Evolutionary conservation across 2,113 vertebrate species (phyloP).

Genomic region (Labeo rohita): DNA sequence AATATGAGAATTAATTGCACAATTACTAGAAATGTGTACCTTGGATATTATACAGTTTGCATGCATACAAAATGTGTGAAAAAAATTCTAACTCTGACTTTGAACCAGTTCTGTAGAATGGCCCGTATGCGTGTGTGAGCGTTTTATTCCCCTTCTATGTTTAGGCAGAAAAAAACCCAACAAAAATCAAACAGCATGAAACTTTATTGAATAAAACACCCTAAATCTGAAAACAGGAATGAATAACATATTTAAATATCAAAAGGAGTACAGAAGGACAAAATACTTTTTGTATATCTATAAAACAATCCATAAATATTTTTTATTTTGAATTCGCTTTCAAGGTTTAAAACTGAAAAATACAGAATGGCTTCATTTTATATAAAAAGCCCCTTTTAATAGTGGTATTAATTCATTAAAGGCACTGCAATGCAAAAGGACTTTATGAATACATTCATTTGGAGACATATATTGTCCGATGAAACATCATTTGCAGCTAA

Average conservation of each 20-base stretch:
- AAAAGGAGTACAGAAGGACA: slow-evolving; percentile 16
- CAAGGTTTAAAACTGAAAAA: slow-evolving; percentile 27
- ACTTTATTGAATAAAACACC: slow-evolving; percentile 48
- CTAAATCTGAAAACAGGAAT: slow-evolving; percentile 30
- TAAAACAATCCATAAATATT: slow-evolving; percentile 15
- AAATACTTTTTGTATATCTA: slow-evolving; percentile 7
- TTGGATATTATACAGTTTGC: too few species aligned
- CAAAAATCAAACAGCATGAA: slow-evolving; percentile 22
- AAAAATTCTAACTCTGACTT: too few species aligned
- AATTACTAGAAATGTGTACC: too few species aligned
- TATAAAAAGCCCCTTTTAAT: slow-evolving; percentile 23
- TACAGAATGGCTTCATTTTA: slow-evolving; percentile 17
- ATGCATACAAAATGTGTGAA: too few species aligned
- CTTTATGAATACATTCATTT: slow-evolving; percentile 25
- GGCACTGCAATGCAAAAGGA: slow-evolving; percentile 29
- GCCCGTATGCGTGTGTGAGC: too few species aligned
- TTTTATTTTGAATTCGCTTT: neutral
- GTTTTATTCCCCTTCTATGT: too few species aligned
- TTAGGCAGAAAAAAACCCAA: neutral
- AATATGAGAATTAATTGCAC: too few species aligned
- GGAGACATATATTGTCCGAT: neutral
- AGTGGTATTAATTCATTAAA: slow-evolving; percentile 31
- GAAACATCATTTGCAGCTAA: neutral
- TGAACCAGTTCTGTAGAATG: too few species aligned
- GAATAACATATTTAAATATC: slow-evolving; percentile 34